phyloP scores from a whole-genome alignment of 2,888 invertebrate species.

The Prosapia bicincta region DNA sequence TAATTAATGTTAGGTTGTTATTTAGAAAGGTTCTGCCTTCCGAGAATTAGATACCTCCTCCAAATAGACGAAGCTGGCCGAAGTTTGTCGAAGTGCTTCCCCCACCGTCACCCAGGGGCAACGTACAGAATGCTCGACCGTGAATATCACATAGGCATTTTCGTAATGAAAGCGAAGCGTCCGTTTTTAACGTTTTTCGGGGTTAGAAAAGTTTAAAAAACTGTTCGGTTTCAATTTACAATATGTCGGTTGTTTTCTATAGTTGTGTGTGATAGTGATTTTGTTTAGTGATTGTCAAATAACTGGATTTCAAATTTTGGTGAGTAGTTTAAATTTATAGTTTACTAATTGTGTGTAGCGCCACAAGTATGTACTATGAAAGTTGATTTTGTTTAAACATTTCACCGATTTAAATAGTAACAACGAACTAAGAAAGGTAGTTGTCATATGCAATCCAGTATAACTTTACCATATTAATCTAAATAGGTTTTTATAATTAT shows the following conservation, averaged over 20 bases:
- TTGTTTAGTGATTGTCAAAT: too few species aligned
- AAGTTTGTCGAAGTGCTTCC: not conserved
- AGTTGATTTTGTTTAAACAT: too few species aligned
- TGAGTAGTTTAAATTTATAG: too few species aligned
- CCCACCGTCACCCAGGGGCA: not conserved
- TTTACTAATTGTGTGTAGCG: too few species aligned
- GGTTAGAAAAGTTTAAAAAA: not conserved
- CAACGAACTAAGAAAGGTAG: too few species aligned
- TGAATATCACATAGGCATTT: not conserved
- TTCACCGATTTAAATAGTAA: too few species aligned
- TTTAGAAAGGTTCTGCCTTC: not conserved
- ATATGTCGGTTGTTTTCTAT: not conserved
- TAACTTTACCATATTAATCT: too few species aligned
- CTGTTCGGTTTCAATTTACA: not conserved
- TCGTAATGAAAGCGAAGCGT: not conserved
- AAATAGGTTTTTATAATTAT: too few species aligned
- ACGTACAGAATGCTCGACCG: not conserved
- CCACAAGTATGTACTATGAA: too few species aligned
- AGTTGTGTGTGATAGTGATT: not conserved
- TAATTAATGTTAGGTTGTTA: not conserved
- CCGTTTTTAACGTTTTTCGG: not conserved
- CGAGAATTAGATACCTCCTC: not conserved
- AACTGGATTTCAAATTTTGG: too few species aligned
- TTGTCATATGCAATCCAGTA: too few species aligned
- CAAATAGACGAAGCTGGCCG: not conserved